A percentile compares a stretch with the other conserved stretches of the same genome.
These are phyloP conservation scores for Zoanthus sociatus DNA, from an alignment of 92 coral and sea anemone species.

Conservation along the genomic window DNA sequence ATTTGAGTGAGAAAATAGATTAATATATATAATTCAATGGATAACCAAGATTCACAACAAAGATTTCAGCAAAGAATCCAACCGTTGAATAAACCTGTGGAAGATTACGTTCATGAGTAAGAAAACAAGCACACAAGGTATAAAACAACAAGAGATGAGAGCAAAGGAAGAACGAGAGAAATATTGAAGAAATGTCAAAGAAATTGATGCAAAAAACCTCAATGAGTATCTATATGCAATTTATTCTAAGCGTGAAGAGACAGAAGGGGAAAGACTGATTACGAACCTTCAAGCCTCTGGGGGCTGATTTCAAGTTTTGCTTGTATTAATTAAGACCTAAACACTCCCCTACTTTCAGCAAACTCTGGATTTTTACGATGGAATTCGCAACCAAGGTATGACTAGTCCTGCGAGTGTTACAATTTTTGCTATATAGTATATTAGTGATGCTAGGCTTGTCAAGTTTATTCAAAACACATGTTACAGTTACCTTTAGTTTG, in stretches of 20 bases:
- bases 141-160: slow-evolving; percentile 49
- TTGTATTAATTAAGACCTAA: too few relatives aligned
- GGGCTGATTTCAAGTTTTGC: slow-evolving; percentile 20
- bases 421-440: too few relatives aligned
- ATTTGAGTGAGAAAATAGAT: background rate
- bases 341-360: too few relatives aligned
- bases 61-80: background rate
- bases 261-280: slow-evolving; percentile 27
- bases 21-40: background rate
- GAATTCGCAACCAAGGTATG: too few relatives aligned
- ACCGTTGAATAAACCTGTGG: slow-evolving; percentile 23
- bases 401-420: too few relatives aligned
- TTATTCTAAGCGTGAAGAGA: slow-evolving; percentile 43
- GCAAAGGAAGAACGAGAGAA: slow-evolving; percentile 30
- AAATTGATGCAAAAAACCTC: slow-evolving; percentile 48
- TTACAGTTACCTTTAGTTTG: too few relatives aligned
- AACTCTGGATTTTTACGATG: too few relatives aligned
- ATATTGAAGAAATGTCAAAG: slow-evolving; percentile 18
- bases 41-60: background rate
- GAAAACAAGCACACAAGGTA: slow-evolving; percentile 39
- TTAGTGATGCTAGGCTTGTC: too few relatives aligned
- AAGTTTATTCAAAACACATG: too few relatives aligned
- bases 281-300: background rate
- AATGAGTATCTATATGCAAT: slow-evolving; percentile 40
- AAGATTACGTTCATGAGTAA: background rate